These are phyloP conservation scores for Allygus modestus DNA, from an alignment of 2,888 invertebrate species.

Conservation along the genomic window DNA sequence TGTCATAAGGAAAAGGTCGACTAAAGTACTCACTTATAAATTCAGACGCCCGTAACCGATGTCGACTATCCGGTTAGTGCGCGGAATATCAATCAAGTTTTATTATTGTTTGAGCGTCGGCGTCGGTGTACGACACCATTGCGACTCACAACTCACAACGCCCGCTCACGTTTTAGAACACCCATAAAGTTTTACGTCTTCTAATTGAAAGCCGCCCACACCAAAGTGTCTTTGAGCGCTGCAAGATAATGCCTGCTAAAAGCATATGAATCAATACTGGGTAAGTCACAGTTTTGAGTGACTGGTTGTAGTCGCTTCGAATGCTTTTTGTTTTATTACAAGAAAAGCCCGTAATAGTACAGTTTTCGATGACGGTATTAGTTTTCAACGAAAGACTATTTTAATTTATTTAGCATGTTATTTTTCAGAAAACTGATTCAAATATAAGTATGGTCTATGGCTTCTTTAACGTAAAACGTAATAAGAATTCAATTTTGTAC, in stretches of 20 bases:
- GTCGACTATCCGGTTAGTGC: background rate
- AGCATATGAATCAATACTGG: conserved; percentile 12
- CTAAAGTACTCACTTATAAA: background rate
- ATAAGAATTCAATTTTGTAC: no score
- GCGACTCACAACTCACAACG: background rate
- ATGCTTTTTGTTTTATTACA: no score
- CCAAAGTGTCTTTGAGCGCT: background rate
- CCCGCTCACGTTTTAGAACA: conserved; percentile 20
- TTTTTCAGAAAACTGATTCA: no score
- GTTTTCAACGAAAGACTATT: no score
- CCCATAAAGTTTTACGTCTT: conserved; percentile 12
- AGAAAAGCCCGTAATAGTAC: no score
- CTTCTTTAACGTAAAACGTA: no score
- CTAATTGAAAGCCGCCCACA: conserved; percentile 12
- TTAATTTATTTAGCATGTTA: no score
- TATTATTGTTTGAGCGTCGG: background rate
- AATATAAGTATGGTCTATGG: no score
- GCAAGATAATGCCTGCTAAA: background rate
- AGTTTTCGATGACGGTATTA: no score
- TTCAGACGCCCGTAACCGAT: background rate
- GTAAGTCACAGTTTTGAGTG: background rate
- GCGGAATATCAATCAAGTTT: background rate
- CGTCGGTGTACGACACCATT: background rate
- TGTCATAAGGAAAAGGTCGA: background rate
- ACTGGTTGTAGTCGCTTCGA: background rate